Base-by-base conservation (phyloP, 2,888 invertebrate species). In the Drosophila mulleri region DNA sequence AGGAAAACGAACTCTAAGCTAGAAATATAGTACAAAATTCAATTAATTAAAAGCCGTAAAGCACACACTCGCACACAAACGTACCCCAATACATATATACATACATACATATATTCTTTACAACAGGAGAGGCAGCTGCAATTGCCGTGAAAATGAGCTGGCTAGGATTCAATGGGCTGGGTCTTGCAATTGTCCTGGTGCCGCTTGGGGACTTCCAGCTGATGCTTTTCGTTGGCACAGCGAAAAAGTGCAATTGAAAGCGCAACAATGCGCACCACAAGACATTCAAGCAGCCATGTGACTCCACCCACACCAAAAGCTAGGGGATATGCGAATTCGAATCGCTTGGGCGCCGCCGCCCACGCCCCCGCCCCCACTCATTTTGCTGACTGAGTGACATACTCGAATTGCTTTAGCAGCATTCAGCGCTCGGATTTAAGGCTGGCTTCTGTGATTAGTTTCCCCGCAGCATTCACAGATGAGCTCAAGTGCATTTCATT, bases 241-340 rank as follows among this genome's bases (percentile, higher is more conserved):
- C 75, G 48, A 82, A 88, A 80, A 86, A 75, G 58, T 80, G 85
- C 85, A 80, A 83, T 88, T 82, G 86, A 78, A 83, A 67, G 74
- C 66, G 89, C 86, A 89, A 83, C 88, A 88, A 82, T 85, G 86
- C 89, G 86, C 83, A 88, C 86, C 89, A 85, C 74, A 88, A 85
- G 83, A 78, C 85, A 85, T 77, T 86, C 71, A 73, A 89, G 89
- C 75, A 4, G 0, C 35, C 14, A 18, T 39, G n/a, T n/a, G n/a
- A n/a, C n/a, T n/a, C n/a, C n/a, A n/a, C n/a, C 26, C 57, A 44
- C 42, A 67, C 29, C 29, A 20, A 3, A 12, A 44, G n/a, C 48
- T 9, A 62, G 44, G 42, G 63, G 59, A 73, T 82, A 89, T 89
- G 65, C 80, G 79, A 72, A 82, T 84, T 79, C 66, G 54, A 75